Base-by-base conservation (phyloP, 2,888 invertebrate species). In the Eurytoma californica region DNA sequence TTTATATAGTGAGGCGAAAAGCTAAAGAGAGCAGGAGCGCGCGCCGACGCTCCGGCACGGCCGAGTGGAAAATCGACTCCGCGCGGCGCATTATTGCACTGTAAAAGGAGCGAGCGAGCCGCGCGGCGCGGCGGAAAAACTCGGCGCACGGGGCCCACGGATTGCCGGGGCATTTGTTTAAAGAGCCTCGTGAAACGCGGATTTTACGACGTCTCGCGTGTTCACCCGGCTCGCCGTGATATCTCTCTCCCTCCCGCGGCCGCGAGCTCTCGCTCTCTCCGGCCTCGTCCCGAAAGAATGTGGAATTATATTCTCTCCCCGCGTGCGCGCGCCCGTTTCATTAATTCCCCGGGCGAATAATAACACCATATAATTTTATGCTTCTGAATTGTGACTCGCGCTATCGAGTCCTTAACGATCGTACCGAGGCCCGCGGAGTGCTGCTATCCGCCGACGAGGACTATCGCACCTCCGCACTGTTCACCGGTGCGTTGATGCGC, bases 341-440 rank as follows among this genome's bases (percentile, higher is more conserved):
- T 81, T 81, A 79, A 79, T 77, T 81, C 77, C 66, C n/a, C 30
- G 68, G 68, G 55, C 68, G 77, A 79, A 81, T 81, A 79, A 81
- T 81, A 81, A 79, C 76, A 55, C 70, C 70, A 73, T 81, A 73
- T 72, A 79, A 81, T 81, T 79, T 81, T 81, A 81, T 81, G 77
- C 69, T 80, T 77, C 73, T 74, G 66, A 77, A 77, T 74, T 74
- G 79, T 79, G 65, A 69, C 68, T 47, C 55, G 70, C 58, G 58
- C 77, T 63, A 65, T 55, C 70, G 70, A 72, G 77, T 20, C 57
- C 30, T 65, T 70, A 70, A 77, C 65, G 70, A 66, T 18, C 58
- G 16, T 14, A 30, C 60, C 28, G 60, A 60, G 20, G 60, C 20
- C 24, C 60, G 24, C 39, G 9, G 39, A 39, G 39, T 39, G 39